Evolutionary conservation across 2,113 vertebrate species (phyloP).

Genomic region (chimpanzee (Pan troglodytes)): NHGRI_mPanTro3-v2.1_pri NC_072411.2:19760501-19761000

Average conservation of each 20-base stretch:
- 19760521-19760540: neutral
- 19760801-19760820: neutral
- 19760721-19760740: neutral
- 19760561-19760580: neutral
- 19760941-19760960: neutral
- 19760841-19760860: neutral
- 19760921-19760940: neutral
- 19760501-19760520: neutral
- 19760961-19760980: neutral
- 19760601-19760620: neutral
- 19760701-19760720: neutral
- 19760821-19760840: neutral
- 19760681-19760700: neutral
- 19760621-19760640: neutral
- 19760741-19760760: too few species aligned
- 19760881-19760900: neutral
- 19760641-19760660: neutral
- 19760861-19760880: neutral
- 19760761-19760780: too few species aligned
- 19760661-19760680: neutral
- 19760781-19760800: neutral
- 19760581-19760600: neutral
- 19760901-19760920: fast-evolving
- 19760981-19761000: neutral
- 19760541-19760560: neutral